Evolutionary conservation across 2,888 invertebrate species (phyloP).

Genomic region (Coenonympha glycerion): DNA sequence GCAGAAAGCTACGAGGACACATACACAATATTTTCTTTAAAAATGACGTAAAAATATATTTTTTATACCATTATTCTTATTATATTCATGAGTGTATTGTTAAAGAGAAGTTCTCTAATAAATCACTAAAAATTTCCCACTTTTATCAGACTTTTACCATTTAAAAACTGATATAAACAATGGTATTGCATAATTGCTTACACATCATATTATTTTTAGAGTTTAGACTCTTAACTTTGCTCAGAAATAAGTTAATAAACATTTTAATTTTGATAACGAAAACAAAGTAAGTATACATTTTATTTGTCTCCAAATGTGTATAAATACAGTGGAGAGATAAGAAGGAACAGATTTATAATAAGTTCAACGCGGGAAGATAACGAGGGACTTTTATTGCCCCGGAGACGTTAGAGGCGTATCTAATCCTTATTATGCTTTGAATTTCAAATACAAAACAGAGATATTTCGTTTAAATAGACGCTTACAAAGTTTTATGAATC

Average conservation of each 20-base stretch:
- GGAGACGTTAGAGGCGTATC: constrained; percentile 11
- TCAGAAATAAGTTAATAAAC: constrained; percentile 10
- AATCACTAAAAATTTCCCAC: too few species aligned
- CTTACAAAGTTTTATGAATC: background rate
- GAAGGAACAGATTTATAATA: constrained; percentile 24
- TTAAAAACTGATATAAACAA: too few species aligned
- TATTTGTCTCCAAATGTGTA: constrained; percentile 25
- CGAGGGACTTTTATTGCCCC: constrained; percentile 12
- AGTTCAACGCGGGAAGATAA: constrained; percentile 15
- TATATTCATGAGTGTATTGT: too few species aligned
- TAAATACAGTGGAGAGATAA: constrained; percentile 23
- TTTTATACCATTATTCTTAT: too few species aligned
- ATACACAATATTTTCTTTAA: too few species aligned
- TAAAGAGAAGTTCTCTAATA: too few species aligned
- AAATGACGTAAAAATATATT: too few species aligned
- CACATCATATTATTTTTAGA: too few species aligned
- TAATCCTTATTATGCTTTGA: constrained; percentile 8
- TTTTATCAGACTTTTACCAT: too few species aligned
- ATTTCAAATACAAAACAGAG: constrained; percentile 1
- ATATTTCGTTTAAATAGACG: background rate
- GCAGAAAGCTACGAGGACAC: too few species aligned
- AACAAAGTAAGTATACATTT: constrained; percentile 16
- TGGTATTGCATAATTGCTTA: too few species aligned
- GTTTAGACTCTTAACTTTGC: too few species aligned
- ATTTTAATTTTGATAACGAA: constrained; percentile 22